Evolutionary conservation across 2,113 vertebrate genomes (phyloP).

Genomic region (Nanger granti): DNA sequence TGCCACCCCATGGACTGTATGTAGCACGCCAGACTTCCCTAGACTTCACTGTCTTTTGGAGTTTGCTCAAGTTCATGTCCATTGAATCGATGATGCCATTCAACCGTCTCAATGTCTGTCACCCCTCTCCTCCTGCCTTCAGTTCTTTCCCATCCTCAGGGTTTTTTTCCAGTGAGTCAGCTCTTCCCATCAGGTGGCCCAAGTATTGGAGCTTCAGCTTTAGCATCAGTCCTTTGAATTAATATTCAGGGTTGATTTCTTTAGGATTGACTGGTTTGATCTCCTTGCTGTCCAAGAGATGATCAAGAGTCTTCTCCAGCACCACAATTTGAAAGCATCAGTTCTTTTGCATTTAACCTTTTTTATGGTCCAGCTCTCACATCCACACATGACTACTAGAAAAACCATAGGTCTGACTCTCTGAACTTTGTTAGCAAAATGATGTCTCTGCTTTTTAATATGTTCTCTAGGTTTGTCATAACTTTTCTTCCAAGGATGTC

Average conservation of each 20-base stretch:
- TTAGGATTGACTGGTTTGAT: neutral
- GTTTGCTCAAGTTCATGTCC: neutral
- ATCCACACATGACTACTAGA: neutral
- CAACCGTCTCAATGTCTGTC: neutral
- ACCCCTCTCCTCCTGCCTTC: neutral
- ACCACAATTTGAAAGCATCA: neutral
- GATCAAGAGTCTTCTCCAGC: neutral
- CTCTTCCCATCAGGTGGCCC: neutral
- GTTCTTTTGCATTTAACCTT: neutral
- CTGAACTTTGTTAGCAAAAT: neutral
- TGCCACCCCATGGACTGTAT: neutral
- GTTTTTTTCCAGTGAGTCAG: neutral
- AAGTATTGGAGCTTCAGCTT: neutral
- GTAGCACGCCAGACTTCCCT: neutral
- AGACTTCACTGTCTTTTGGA: neutral
- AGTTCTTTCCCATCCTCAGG: neutral
- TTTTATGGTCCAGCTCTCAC: neutral
- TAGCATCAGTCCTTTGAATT: neutral
- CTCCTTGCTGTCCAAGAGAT: neutral
- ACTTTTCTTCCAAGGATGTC: neutral
- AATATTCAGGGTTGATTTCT: neutral
- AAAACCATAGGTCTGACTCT: neutral
- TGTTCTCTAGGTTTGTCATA: neutral
- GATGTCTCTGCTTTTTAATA: neutral
- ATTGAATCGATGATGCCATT: neutral